Evolutionary conservation across 2,113 vertebrate genomes (phyloP).

Genomic region (Perca schrenkii): DNA sequence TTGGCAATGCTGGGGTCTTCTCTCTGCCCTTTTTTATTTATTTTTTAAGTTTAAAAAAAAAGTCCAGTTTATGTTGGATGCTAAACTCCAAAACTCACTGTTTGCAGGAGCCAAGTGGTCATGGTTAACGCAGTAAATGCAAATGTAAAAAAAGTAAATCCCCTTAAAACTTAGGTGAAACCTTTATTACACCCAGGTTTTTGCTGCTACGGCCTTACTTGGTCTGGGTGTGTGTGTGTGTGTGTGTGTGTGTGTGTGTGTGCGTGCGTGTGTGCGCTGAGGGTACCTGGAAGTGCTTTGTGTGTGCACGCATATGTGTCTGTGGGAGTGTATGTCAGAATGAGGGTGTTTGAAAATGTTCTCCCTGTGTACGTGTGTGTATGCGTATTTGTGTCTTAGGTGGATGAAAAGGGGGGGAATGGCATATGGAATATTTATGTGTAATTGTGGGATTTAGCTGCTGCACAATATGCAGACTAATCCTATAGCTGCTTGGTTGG

Average conservation of each 20-base stretch:
- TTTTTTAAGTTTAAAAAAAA: too few relatives aligned
- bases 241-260: too few relatives aligned
- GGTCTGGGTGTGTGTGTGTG: not conserved
- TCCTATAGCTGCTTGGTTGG: constrained; percentile 19
- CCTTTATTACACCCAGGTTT: not conserved
- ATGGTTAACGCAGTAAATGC: not conserved
- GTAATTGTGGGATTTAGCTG: not conserved
- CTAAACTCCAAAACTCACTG: not conserved
- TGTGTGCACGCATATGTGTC: too few relatives aligned
- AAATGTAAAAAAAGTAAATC: too few relatives aligned
- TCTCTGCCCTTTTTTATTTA: not conserved
- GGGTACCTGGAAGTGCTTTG: too few relatives aligned
- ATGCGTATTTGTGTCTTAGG: too few relatives aligned
- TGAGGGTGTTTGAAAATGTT: too few relatives aligned
- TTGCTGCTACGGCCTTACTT: not conserved
- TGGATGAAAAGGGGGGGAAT: too few relatives aligned
- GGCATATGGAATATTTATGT: too few relatives aligned
- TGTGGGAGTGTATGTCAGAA: too few relatives aligned
- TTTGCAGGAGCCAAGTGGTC: not conserved
- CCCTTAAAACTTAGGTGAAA: not conserved
- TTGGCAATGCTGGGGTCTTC: not conserved
- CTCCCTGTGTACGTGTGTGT: too few relatives aligned
- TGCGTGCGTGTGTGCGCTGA: too few relatives aligned
- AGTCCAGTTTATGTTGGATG: not conserved
- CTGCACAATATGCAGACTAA: constrained; percentile 12